Percentiles rank a stretch among this genome's conserved stretches.
Conservation (phyloP, 2,113 vertebrate species). For the Oceanites oceanicus region DNA sequence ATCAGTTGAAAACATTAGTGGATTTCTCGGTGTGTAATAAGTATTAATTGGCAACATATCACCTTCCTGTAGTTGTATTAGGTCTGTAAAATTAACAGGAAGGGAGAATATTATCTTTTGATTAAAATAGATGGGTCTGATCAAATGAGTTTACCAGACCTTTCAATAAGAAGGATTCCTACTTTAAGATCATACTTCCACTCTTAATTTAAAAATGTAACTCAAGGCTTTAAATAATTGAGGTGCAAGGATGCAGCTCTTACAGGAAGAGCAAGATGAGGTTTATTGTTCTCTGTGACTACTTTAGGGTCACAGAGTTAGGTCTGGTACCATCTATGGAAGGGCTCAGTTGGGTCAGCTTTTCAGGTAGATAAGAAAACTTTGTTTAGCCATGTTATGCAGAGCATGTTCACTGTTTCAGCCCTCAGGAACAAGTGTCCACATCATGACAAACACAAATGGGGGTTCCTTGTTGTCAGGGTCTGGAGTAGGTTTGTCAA, state of each 20-base stretch:
- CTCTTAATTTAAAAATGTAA: neutral
- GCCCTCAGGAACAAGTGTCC: neutral
- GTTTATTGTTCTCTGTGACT: neutral
- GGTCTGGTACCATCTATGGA: neutral
- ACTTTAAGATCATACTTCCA: neutral
- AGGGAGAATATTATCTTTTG: neutral
- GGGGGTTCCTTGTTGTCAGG: neutral
- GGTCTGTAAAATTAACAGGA: neutral
- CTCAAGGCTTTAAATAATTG: neutral
- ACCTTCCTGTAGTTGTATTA: neutral
- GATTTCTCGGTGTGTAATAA: neutral
- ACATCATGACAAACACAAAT: neutral
- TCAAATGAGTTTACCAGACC: neutral
- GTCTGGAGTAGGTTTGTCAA: neutral
- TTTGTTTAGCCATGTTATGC: neutral
- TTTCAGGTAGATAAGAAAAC: neutral
- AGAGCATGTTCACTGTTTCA: neutral
- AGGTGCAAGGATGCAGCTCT: neutral
- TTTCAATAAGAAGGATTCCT: neutral
- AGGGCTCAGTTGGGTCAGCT: neutral
- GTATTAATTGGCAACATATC: neutral
- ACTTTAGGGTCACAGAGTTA: neutral
- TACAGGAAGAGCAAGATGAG: neutral
- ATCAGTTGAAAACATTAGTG: neutral
- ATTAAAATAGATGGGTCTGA: neutral